A percentile compares a stretch with the other conserved stretches of the same genome.
Conservation (phyloP, 2,113 vertebrate species). For the Prochilodus magdalenae region DNA sequence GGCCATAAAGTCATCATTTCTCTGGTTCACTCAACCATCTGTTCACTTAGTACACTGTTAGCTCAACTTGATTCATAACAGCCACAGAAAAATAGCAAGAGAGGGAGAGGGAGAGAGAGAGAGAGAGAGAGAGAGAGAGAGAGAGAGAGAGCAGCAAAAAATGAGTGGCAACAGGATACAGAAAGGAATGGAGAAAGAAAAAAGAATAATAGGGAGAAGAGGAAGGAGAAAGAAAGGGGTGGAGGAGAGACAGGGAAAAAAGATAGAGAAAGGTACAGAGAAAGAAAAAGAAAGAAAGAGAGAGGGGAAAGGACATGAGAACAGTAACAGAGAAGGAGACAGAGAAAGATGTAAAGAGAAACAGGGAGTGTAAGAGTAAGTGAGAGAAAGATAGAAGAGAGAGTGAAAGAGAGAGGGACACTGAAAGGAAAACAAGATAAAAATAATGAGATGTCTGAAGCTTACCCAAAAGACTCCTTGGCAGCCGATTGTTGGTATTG, state of each 20-base stretch:
- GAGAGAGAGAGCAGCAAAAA: no score
- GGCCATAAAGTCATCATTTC: background rate
- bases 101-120: no score
- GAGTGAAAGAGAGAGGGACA: constrained; percentile 56
- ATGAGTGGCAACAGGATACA: no score
- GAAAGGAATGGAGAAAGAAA: no score
- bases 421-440: constrained; percentile 42
- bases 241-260: no score
- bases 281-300: background rate
- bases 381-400: no score
- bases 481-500: constrained; percentile 57
- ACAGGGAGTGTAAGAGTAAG: background rate
- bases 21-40: constrained; percentile 6
- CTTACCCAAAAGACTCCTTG: constrained; percentile 61
- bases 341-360: no score
- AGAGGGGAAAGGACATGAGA: background rate
- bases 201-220: background rate
- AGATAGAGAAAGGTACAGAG: background rate
- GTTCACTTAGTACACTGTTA: background rate
- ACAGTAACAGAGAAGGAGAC: no score
- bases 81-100: background rate
- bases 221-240: background rate
- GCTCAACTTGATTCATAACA: constrained; percentile 21
- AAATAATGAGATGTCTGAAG: background rate
- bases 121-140: no score